Evolutionary conservation across 2,797 vertebrate genomes (phyloP), one percentile per base, ranked within the genome.

Genomic region (Lithobates sylvaticus): DNA sequence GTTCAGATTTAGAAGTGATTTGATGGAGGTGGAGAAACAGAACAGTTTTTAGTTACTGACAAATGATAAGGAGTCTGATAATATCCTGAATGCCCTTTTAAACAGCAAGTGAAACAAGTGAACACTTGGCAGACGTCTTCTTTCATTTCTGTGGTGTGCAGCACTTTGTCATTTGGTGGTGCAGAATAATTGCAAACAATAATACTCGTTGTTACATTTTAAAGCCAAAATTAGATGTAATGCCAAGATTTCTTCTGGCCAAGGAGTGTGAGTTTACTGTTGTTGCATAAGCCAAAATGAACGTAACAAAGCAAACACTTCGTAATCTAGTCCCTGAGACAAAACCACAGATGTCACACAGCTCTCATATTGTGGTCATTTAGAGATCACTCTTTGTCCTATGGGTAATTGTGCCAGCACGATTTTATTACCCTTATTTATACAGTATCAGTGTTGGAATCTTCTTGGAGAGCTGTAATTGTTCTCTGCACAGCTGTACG

Each of bases 261-360:
- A 82, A 74, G 34, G 47, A 9, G 29, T 73, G 16, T 61, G 54
- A 12, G 6, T 23, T 23, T 23, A 61, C 54, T 61, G 21, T 23
- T 23, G 21, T 61, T 58, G 10, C 54, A n/a, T 61, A 61, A 23
- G 21, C 54, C 54, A 61, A 61, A 21, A 61, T 61, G 54, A 61
- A 21, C 3, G 21, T 18, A 61, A 61, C 10, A 61, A 23, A 61
- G 54, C 18, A 61, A 61, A 61, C 54, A 42, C 70, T 64, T 26
- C 29, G 50, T 82, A 82, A 74, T 74, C 69, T 36, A 39, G 39
- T 39, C 39, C 39, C 39, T 39, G 80, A 58, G 80, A 82, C 80
- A 74, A 82, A 54, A 82, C 70, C 80, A 74, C 70, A 73, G 70
- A 32, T 82, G 50, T 82, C n/a, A 74, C 50, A 74, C 61, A 65